Conservation (phyloP, 2,888 invertebrate species). For the Brachycybe producta region DNA sequence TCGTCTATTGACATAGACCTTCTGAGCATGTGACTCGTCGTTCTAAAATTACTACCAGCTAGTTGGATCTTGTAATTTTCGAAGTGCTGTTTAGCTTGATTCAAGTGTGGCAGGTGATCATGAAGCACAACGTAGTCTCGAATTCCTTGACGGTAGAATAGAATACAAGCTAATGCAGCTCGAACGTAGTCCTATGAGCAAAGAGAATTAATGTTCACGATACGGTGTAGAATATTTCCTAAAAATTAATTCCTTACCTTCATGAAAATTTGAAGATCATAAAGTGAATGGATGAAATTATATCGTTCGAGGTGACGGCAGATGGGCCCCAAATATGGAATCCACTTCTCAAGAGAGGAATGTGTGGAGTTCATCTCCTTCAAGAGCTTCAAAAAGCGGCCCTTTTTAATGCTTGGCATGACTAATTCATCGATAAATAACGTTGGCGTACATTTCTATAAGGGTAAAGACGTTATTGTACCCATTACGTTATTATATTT, state of each 20-base stretch:
- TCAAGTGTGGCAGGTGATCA: slow-evolving; percentile 11
- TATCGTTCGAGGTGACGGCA: slow-evolving; percentile 10
- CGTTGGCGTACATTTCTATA: slow-evolving; percentile 6
- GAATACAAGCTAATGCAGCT: slow-evolving; percentile 13
- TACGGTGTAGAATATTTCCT: not conserved
- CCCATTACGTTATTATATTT: not conserved
- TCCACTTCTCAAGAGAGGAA: not conserved
- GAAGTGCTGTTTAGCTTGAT: slow-evolving; percentile 10
- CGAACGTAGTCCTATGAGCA: slow-evolving; percentile 7
- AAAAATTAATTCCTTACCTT: not conserved
- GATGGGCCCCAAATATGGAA: not conserved
- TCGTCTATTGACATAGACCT: too few species aligned
- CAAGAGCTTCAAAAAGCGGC: not conserved
- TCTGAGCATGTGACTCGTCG: too few species aligned
- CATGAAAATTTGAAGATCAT: slow-evolving; percentile 11
- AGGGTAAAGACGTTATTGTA: not conserved
- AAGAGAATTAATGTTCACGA: not conserved
- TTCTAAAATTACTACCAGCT: too few species aligned
- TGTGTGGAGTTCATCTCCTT: not conserved
- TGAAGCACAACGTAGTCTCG: slow-evolving; percentile 12
- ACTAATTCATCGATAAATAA: slow-evolving; percentile 11
- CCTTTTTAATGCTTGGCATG: slow-evolving; percentile 4
- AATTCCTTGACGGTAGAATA: slow-evolving; percentile 6
- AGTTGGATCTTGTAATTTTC: not conserved
- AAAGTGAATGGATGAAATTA: not conserved